Percentiles rank a stretch among this genome's conserved stretches.
Evolutionary conservation across 2,888 invertebrate species (phyloP).

Genomic region (Drosophila maculinotata): DNA sequence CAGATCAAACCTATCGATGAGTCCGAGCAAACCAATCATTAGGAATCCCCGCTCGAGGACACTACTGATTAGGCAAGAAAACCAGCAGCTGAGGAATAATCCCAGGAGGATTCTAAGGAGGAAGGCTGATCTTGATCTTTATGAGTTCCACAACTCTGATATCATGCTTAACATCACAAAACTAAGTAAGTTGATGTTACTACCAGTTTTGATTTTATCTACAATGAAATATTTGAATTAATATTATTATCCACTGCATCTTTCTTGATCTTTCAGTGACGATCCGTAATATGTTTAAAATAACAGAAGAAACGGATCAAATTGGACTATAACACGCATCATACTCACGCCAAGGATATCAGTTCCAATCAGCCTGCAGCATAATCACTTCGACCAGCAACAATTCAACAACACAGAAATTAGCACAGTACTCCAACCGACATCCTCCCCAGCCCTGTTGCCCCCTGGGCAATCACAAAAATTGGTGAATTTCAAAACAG

Average conservation of each 20-base stretch:
- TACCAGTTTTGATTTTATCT: too few species aligned
- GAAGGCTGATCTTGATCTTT: constrained; percentile 14
- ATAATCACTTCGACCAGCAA: constrained; percentile 33
- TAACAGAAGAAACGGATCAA: background rate
- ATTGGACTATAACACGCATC: too few species aligned
- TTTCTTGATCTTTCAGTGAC: too few species aligned
- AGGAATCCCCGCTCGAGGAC: too few species aligned
- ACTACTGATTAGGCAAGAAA: too few species aligned
- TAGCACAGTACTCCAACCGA: constrained; percentile 21
- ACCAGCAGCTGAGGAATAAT: too few species aligned
- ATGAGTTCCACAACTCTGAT: constrained; percentile 42
- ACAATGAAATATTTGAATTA: too few species aligned
- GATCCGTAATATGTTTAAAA: constrained; percentile 31
- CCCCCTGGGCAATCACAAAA: constrained; percentile 73
- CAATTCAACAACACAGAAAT: constrained; percentile 30
- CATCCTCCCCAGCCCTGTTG: background rate
- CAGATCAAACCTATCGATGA: too few species aligned
- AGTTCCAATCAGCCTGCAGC: constrained; percentile 7
- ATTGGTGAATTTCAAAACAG: constrained; percentile 55
- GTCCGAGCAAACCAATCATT: too few species aligned
- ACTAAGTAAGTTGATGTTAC: constrained; percentile 56
- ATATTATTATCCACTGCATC: too few species aligned
- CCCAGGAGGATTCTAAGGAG: background rate
- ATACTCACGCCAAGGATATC: background rate
- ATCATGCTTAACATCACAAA: constrained; percentile 31